Conservation (phyloP, 92 coral and sea anemone species). For the Heteractis magnifica region DNA sequence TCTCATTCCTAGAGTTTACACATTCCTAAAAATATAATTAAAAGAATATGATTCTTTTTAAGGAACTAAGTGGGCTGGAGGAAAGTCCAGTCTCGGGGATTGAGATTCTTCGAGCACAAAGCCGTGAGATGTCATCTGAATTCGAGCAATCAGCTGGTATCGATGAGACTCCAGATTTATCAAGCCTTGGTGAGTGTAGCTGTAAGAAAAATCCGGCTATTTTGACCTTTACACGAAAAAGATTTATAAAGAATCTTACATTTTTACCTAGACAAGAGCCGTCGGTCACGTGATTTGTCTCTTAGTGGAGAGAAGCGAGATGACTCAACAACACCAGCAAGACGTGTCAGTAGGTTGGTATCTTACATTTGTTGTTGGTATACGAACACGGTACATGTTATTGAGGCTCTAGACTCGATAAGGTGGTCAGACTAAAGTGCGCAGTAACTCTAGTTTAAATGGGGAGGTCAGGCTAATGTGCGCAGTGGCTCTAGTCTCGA, state of each 20-base stretch:
- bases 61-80: conserved; percentile 30
- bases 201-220: background rate
- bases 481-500: background rate
- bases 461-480: background rate
- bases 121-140: conserved; percentile 36
- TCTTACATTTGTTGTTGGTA: background rate
- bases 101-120: conserved; percentile 44
- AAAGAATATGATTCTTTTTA: no score
- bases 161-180: conserved; percentile 55
- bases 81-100: conserved; percentile 38
- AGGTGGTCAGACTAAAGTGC: background rate
- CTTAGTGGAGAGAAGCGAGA: conserved; percentile 34
- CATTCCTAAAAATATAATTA: background rate
- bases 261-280: conserved; percentile 25
- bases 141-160: conserved; percentile 51
- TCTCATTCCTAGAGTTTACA: background rate
- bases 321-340: conserved; percentile 20
- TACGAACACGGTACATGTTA: no score
- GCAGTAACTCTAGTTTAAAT: background rate
- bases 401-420: background rate
- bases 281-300: conserved; percentile 42
- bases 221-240: background rate
- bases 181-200: conserved; percentile 8
- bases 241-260: background rate
- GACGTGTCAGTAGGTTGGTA: conserved; percentile 22